Evolutionary conservation across 2,113 vertebrate species (phyloP).

Genomic region (Cyrtonyx montezumae): DNA sequence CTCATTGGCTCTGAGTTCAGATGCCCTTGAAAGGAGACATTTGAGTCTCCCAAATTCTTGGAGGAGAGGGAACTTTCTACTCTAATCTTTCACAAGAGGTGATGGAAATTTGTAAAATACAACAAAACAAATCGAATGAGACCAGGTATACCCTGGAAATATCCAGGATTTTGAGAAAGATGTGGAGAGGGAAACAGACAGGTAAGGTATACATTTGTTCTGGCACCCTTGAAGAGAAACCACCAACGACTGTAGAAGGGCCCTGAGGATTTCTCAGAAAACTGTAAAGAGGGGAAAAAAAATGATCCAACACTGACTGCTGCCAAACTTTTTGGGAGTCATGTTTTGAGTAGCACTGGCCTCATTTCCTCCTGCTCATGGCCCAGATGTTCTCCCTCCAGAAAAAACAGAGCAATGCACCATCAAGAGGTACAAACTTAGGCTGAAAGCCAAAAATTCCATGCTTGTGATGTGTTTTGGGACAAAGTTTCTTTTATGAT

Average conservation of each 20-base stretch:
- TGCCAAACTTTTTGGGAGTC: conserved; percentile 27
- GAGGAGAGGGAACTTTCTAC: background rate
- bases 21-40: background rate
- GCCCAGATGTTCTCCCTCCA: conserved; percentile 50
- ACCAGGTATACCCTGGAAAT: background rate
- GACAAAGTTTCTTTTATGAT: background rate
- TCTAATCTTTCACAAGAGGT: background rate
- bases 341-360: conserved; percentile 34
- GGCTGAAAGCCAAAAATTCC: conserved; percentile 31
- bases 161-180: background rate
- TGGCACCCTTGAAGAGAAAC: background rate
- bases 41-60: background rate
- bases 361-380: conserved; percentile 49
- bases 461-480: background rate
- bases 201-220: background rate
- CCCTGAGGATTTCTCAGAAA: background rate
- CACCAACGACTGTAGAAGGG: background rate
- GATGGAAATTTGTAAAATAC: background rate
- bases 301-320: background rate
- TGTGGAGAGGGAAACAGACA: background rate
- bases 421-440: background rate
- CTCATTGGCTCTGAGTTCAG: background rate
- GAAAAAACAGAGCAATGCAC: conserved; percentile 48
- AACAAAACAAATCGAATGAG: background rate
- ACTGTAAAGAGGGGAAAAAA: background rate